Evolutionary conservation across 2,888 invertebrate genomes (phyloP).

Genomic region (Petrolisthes cinctipes): DNA sequence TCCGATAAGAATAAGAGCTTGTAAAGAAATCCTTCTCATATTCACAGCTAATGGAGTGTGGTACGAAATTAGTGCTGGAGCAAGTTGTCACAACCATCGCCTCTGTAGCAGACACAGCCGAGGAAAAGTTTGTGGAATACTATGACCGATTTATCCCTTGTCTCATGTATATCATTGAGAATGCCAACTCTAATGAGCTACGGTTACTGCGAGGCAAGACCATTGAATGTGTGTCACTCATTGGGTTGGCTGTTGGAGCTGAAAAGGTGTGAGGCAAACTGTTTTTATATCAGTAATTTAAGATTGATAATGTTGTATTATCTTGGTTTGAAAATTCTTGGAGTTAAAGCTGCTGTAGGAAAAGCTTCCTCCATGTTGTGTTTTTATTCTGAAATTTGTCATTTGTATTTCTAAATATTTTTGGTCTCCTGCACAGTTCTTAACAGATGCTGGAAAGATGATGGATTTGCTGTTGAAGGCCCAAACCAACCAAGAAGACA

Average conservation of each 20-base stretch:
- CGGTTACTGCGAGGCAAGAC: constrained; percentile 96
- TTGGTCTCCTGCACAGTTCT: constrained; percentile 74
- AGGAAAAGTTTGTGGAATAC: constrained; percentile 93
- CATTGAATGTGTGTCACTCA: constrained; percentile 98
- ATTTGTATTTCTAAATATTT: no score
- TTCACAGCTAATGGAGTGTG: constrained; percentile 84
- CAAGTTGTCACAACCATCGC: constrained; percentile 99
- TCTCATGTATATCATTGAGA: constrained; percentile 95
- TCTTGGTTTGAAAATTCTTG: neutral
- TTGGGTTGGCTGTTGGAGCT: constrained; percentile 78
- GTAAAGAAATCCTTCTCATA: no score
- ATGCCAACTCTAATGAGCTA: constrained; percentile 88
- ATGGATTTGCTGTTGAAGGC: constrained; percentile 95
- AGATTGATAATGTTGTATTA: neutral
- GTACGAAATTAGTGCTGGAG: constrained; percentile 95
- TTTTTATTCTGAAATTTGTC: no score
- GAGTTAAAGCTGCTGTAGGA: neutral
- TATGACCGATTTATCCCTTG: constrained; percentile 96
- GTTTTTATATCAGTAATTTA: neutral
- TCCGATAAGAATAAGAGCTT: no score
- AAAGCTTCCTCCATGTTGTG: neutral
- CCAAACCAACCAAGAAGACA: constrained; percentile 82
- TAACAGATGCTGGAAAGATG: constrained; percentile 85
- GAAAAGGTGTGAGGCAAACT: constrained; percentile 69
- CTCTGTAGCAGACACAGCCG: constrained; percentile 97